Evolutionary conservation across 2,113 vertebrate species (phyloP), one percentile per base, ranked within the genome.

Genomic region (Scolopax mira): DNA sequence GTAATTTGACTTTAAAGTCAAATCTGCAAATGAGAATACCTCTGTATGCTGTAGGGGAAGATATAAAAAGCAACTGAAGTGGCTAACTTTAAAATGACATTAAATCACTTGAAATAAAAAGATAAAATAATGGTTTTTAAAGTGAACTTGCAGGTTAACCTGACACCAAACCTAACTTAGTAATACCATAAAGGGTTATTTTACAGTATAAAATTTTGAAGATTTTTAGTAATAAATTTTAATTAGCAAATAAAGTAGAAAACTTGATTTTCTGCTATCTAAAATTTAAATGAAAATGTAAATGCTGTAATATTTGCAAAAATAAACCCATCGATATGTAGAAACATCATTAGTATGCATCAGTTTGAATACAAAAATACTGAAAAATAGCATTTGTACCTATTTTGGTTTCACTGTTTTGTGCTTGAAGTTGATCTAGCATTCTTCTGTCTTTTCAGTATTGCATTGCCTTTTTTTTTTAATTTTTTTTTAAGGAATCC

Each of bases 1-100:
- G 77, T 81, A 90, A 94, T 96, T 96, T n/a, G n/a, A 89, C 93
- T 95, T 91, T 84, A 81, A 95, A 95, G 89, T 93, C 85, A 95
- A 69, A 95, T 93, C 85, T 95, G 85, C 83, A 94, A 80, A 92
- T 92, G 94, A 90, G 86, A 89, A 89, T 92, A 95, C 77, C 89
- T 93, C 61, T 81, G 52, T 80, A 64, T 92, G 74, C 42, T 65
- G 73, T 64, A 64, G 61, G 42, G 54, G 57, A 90, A 79, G 86
- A 95, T 61, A 77, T 58, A n/a, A 84, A 96, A 94, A 84, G 61
- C 80, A 84, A 44, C 82, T 94, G 70, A 96, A 94, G 85, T 90
- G 86, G 69, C 72, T 80, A 77, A 82, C 91, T 79, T 82, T 81
- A 84, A 91, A 80, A 88, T 84, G 27, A 71, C 85, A 80, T 88